A percentile compares a stretch with the other conserved stretches of the same genome.
Conservation (phyloP, 2,797 vertebrate genomes). For the Cygnus olor region DNA sequence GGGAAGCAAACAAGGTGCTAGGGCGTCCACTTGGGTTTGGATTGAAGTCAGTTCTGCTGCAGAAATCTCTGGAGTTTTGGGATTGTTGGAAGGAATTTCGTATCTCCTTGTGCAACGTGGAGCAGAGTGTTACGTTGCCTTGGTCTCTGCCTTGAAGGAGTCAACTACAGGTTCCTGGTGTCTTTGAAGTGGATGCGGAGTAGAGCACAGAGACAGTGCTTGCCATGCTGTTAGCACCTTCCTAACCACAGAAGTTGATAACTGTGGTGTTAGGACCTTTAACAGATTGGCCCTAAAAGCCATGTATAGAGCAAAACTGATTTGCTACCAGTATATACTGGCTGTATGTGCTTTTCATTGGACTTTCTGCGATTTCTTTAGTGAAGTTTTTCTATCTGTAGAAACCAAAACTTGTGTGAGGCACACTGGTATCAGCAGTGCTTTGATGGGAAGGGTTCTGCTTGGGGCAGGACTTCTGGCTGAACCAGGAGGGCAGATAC, state of each 20-base stretch:
- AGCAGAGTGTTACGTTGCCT: neutral
- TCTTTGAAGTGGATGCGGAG: neutral
- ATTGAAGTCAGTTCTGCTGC: neutral
- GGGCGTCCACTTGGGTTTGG: neutral
- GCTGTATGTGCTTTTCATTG: neutral
- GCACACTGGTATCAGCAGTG: neutral
- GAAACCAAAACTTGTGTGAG: neutral
- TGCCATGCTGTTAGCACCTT: neutral
- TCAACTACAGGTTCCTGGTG: neutral
- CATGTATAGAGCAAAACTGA: neutral
- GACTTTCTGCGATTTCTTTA: neutral
- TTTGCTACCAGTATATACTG: neutral
- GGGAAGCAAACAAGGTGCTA: neutral
- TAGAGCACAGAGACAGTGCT: neutral
- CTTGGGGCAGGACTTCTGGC: neutral
- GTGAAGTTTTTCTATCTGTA: neutral
- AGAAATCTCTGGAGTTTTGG: neutral
- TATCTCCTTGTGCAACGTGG: rapidly evolving
- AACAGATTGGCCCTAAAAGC: neutral
- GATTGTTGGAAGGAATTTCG: neutral
- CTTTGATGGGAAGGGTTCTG: neutral
- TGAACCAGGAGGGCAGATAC: neutral
- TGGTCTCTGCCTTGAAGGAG: neutral
- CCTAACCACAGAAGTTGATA: neutral
- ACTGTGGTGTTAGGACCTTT: neutral